Base-by-base conservation (phyloP, 2,113 vertebrate species). In the Trematocara nigrifrons region DNA sequence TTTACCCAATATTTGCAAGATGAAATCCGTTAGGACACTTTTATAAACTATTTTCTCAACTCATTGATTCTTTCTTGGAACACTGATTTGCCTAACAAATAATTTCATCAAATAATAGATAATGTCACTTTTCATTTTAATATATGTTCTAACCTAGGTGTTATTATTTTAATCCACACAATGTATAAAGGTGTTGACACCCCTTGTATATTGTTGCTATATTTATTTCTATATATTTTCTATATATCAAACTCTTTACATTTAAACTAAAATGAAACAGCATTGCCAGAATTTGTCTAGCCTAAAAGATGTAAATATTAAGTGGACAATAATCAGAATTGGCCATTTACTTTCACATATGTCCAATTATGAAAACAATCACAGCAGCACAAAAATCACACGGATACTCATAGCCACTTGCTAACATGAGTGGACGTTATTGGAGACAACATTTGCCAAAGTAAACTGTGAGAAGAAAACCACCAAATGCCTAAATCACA, bases 1-100 rank as follows among this genome's bases (percentile, higher is more conserved):
- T 84, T 87, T 90, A 89, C 85, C 59, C 76, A 81, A 66, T 86
- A 86, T 71, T 80, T 42, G 8, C 61, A 42, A 87, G 88, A 69
- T 31, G 78, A 31, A 29, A 83, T 80, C 35, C 56, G 57, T 79
- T 42, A 51, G 12, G 76, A 11, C 53, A 74, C 45, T 82, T 86
- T 86, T 29, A 51, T 26, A 69, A 69, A 49, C 18, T 26, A 15
- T 80, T 86, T 86, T 81, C n/a, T 49, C 5, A 64, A 74, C 45
- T n/a, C 45, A 82, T 45, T 85, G 22, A 85, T 42, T 77, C 6
- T 56, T 59, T 79, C 22, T 13, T 4, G 45, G 59, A 18, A 20
- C 52, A 86, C 38, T 76, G 3, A 57, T 64, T 16, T 56, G 54
- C 20, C 47, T 49, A 49, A 76, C 16, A 76, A 18, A 76, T 51